Evolutionary conservation across 2,113 vertebrate species (phyloP).

Genomic region (Irena cyanogastra): DNA sequence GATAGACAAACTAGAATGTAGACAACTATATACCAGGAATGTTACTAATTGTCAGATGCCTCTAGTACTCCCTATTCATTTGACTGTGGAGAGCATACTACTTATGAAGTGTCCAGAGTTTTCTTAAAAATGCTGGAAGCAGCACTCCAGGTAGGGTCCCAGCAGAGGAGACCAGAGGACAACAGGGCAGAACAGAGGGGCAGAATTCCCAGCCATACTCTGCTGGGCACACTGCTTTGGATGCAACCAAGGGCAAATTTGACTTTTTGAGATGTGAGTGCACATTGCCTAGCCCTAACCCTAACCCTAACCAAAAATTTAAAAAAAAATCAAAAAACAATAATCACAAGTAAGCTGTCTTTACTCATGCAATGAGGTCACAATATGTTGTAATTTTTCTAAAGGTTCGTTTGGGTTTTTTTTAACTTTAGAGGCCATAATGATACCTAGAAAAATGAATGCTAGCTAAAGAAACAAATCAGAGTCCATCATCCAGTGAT

Average conservation of each 20-base stretch:
- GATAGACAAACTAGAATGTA: background rate
- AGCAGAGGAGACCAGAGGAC: background rate
- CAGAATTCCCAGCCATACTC: background rate
- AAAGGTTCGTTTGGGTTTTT: background rate
- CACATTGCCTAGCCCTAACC: background rate
- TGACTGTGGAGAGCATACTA: background rate
- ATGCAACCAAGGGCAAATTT: background rate
- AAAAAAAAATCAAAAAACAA: background rate
- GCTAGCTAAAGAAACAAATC: background rate
- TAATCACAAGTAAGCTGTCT: background rate
- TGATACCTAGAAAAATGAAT: background rate
- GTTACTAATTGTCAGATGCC: background rate
- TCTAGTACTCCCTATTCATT: background rate
- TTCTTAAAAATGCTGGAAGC: background rate
- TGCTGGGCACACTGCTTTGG: rapidly evolving
- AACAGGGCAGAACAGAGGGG: background rate
- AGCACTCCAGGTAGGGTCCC: background rate
- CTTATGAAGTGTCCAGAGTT: background rate
- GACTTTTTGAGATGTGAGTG: background rate
- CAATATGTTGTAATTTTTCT: background rate
- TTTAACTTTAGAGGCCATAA: background rate
- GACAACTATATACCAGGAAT: background rate
- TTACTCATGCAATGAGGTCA: background rate
- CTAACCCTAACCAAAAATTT: background rate
- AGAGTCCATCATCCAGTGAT: background rate